Evolutionary conservation across 1,140 invertebrate genomes (phyloP), one percentile per base, ranked within the genome.

Genomic region (Neelides sp.): DNA sequence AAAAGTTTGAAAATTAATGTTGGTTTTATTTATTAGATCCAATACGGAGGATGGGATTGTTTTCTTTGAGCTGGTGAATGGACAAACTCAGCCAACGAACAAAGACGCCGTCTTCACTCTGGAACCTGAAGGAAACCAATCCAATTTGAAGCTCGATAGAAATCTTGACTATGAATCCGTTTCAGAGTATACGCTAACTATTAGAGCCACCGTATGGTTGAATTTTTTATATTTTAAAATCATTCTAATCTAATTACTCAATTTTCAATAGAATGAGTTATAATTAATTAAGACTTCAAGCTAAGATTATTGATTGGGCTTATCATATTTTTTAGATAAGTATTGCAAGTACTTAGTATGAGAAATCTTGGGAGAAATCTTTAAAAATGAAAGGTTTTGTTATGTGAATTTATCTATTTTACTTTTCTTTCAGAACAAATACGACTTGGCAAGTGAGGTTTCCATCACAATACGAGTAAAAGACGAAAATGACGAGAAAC

Each of bases 401-500:
- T n/a, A n/a, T n/a, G n/a, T n/a, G n/a, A n/a, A n/a, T n/a, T n/a
- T n/a, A n/a, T n/a, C n/a, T n/a, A n/a, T n/a, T n/a, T n/a, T n/a
- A n/a, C n/a, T n/a, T n/a, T n/a, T n/a, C 47, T 55, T 64, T 4
- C 70, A 79, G 69, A 91, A 92, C 65, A 85, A 85, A 61, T 82
- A 80, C 62, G 78, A 78, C 61, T 67, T 88, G 61, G 80, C 78
- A 5, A 77, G 82, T 7, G 83, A 86, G 69, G 82, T 79, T 3
- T 75, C 77, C 35, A 73, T 91, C 4, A 77, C 78, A 49, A 81
- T 91, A 19, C 75, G 80, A 62, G 73, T 89, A 1, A 70, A 77
- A 62, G 87, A 91, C 61, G 85, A 88, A 0, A 92, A 91, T 60
- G 87, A 91, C 64, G 84, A 87, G 62, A 83, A 52, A 57, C 88